Percentiles rank a stretch among this genome's conserved stretches.
These are phyloP conservation scores for Myocastor coypus DNA, from an alignment of 2,113 vertebrate genomes.

Conservation along the genomic window DNA sequence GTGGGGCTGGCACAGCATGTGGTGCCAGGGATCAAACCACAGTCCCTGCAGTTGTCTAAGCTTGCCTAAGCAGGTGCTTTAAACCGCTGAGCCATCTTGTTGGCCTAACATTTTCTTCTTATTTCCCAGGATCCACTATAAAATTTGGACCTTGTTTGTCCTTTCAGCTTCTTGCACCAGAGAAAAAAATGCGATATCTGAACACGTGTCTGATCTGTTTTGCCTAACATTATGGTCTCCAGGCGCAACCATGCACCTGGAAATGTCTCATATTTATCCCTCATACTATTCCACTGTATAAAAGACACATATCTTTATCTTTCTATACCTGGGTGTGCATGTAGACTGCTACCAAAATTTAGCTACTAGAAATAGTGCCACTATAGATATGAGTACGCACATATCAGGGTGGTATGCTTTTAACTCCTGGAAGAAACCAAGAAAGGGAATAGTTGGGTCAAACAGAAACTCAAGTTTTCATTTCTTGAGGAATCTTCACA, in stretches of 20 bases:
- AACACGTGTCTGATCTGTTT: background rate
- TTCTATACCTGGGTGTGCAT: background rate
- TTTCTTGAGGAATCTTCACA: background rate
- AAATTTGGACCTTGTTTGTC: background rate
- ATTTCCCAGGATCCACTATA: background rate
- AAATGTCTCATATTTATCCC: background rate
- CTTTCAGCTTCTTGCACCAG: background rate
- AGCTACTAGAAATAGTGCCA: background rate
- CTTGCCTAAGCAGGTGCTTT: too few species aligned
- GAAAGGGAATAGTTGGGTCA: background rate
- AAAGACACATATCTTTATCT: background rate
- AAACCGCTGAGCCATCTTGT: too few species aligned
- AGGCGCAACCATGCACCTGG: background rate
- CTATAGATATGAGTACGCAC: background rate
- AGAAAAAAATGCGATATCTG: background rate
- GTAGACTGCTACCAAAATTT: background rate
- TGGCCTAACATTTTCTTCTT: background rate
- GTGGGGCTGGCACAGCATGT: too few species aligned
- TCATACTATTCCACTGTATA: background rate
- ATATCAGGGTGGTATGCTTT: background rate
- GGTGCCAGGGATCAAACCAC: too few species aligned
- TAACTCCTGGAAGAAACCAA: background rate
- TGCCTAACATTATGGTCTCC: background rate
- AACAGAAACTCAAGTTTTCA: background rate
- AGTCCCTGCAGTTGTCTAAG: too few species aligned